Evolutionary conservation across 1,140 invertebrate species (phyloP), one percentile per base, ranked within the genome.

Genomic region (Drosophila arizonae): DNA sequence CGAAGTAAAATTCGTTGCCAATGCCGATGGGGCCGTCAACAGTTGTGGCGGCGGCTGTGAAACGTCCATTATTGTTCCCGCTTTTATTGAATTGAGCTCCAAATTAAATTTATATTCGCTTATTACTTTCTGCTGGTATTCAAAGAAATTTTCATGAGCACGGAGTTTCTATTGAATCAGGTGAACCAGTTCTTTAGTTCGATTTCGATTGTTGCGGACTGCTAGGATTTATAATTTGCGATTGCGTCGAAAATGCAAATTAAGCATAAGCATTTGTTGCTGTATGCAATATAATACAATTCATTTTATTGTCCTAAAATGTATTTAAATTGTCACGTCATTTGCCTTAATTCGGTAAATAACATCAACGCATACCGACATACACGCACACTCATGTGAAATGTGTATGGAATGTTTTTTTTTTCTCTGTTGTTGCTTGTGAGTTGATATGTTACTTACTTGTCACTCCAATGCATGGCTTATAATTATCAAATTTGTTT

Each of bases 31-130:
- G 46, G 90, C 84, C 6, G 87, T 86, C 55, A 91, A 60, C 28
- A 90, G 56, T 46, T 90, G 90, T 56, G 90, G 90, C 11, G 85
- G 85, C n/a, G 85, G 85, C 64, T 91, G 90, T 33, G 90, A 91
- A 11, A 91, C 54, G 77, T 91, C 90, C 80, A 90, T 90, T 58
- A 10, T 17, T 21, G 0, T 46, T 45, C 6, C n/a, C 6, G 0
- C 17, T 46, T 15, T 15, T 17, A 9, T 36, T 26, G n/a, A 15
- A 13, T 64, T 30, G 33, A 24, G 21, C 21, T 17, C 17, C 17
- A 17, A 17, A 17, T 17, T 24, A 24, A 24, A 43, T 51, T 63
- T 48, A 45, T 17, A 66, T 13, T 61, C 48, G 46, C 24, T 48
- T 11, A 43, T 36, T 63, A n/a, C 10, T 45, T 46, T 70, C 72